phyloP scores from a whole-genome alignment of 2,113 vertebrate species.

The Alouatta palliata region DNA sequence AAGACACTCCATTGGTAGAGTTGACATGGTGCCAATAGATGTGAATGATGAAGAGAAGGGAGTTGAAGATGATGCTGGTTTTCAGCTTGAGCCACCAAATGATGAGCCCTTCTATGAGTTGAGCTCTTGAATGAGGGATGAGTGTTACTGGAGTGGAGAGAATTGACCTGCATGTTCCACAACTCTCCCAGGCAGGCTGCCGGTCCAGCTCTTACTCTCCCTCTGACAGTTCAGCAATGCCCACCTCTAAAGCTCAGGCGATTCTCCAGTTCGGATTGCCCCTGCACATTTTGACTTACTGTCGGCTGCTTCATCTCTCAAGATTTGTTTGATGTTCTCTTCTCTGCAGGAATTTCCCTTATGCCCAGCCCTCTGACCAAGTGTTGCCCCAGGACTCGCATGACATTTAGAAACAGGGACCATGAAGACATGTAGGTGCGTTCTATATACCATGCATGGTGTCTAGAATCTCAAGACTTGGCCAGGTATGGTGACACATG shows the following conservation, averaged over 20 bases:
- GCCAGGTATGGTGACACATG: too few relatives aligned
- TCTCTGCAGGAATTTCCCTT: background rate
- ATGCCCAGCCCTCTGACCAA: background rate
- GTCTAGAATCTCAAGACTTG: background rate
- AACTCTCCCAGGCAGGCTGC: background rate
- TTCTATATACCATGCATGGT: accelerated
- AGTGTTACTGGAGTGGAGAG: background rate
- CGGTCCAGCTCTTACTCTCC: too few relatives aligned
- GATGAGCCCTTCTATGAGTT: background rate
- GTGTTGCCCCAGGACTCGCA: background rate
- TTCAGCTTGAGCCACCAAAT: background rate
- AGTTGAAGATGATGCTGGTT: too few relatives aligned
- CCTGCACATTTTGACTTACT: background rate
- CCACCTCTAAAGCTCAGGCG: background rate
- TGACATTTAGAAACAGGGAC: background rate
- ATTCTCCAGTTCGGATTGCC: background rate
- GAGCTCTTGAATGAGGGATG: background rate
- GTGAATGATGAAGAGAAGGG: background rate
- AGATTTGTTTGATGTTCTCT: background rate
- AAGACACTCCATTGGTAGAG: accelerated
- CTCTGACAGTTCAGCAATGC: accelerated
- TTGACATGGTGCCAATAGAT: background rate
- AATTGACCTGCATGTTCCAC: accelerated
- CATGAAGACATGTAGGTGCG: background rate
- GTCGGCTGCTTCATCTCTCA: background rate